Evolutionary conservation across 2,797 vertebrate species (phyloP).

Genomic region (Spinus pinus): DNA sequence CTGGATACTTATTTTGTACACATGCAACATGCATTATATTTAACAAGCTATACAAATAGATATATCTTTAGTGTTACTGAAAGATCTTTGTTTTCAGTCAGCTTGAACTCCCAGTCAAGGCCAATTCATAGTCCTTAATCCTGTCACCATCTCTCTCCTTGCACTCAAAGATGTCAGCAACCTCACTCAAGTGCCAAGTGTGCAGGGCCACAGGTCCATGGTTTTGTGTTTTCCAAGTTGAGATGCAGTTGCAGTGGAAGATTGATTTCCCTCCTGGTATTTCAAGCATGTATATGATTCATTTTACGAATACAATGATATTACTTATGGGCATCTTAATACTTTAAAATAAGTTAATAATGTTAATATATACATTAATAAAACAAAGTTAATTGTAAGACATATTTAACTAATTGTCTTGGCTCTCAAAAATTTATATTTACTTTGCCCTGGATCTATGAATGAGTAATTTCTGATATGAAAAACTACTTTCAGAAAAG

Average conservation of each 20-base stretch:
- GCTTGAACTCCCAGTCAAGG: neutral
- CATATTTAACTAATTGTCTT: neutral
- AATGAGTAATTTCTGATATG: neutral
- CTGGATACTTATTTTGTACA: neutral
- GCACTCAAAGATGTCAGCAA: neutral
- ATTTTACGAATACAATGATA: neutral
- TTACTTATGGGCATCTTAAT: neutral
- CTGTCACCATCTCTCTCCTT: neutral
- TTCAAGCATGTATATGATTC: neutral
- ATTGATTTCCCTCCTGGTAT: neutral
- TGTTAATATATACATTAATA: neutral
- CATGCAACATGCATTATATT: neutral
- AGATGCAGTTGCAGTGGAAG: neutral
- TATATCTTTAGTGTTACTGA: neutral
- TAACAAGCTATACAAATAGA: neutral
- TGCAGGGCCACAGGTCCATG: neutral
- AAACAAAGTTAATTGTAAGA: constrained; percentile 2
- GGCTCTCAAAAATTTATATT: neutral
- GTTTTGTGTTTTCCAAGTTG: neutral
- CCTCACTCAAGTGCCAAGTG: neutral
- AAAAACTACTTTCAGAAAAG: neutral
- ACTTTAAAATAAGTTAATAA: neutral
- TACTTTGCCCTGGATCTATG: neutral
- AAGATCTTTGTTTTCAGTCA: neutral
- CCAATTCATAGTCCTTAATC: neutral